Base-by-base conservation (phyloP, 1,140 invertebrate genomes). In the Psilanteris sp. region DNA sequence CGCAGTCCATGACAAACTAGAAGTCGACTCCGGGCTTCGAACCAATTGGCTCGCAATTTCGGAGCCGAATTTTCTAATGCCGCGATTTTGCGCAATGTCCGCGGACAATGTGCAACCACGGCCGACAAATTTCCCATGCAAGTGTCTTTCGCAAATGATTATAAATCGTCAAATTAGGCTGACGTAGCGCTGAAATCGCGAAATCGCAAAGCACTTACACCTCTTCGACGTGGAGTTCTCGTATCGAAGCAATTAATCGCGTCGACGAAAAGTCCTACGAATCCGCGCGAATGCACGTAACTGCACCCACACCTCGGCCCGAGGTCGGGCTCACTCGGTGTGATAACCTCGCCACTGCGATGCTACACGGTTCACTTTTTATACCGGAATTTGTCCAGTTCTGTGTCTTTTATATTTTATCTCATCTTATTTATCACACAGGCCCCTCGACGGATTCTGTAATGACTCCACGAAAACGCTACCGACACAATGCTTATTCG, bases 191-290 rank as follows among this genome's bases (percentile, higher is more conserved):
- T 52, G 59, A 43, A 71, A 71, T 77, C 74, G 61, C 31, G 37
- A 61, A 71, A 71, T 71, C 74, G 61, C 67, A 43, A 54, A 61
- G 44, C 66, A 77, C 66, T 66, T 61, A 62, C 66, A 61, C 67
- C 59, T n/a, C n/a, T 77, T 61, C 67, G 43, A 67, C 66, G 74
- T 46, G 34, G 59, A 61, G 46, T 64, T 54, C 31, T 39, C 74
- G 44, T 77, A 77, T 77, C 74, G 64, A 61, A 71, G 74, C 74
- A 77, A 77, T 77, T 77, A 77, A 71, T 77, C 74, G 74, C 74
- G 67, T 52, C 52, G 66, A 71, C 74, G 66, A 71, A 77, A 77
- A 77, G 61, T 67, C 67, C 55, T 67, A 66, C 67, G 67, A 77
- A 72, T 72, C 67, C 74, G 67, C 55, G 74, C 67, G 74, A 62